These are phyloP conservation scores for Acromyrmex heyeri DNA, from an alignment of 1,140 invertebrate genomes.

Conservation along the genomic window DNA sequence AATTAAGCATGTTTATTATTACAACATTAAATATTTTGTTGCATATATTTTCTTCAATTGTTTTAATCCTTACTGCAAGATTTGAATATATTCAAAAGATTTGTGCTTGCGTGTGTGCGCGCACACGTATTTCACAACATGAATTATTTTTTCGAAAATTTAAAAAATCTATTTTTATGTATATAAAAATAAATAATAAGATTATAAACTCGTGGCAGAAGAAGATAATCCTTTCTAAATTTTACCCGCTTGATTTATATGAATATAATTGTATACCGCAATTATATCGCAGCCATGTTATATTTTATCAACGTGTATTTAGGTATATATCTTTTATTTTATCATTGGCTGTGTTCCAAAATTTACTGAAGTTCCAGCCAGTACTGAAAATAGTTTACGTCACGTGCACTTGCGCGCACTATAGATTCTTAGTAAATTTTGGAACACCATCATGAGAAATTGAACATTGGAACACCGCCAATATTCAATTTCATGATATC, in stretches of 20 bases:
- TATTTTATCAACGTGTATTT: not conserved
- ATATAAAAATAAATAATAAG: not conserved
- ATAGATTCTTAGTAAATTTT: too few species aligned
- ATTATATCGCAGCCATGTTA: not conserved
- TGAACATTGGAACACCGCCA: too few species aligned
- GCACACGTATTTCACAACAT: too few species aligned
- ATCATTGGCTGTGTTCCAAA: too few species aligned
- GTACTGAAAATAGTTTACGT: too few species aligned
- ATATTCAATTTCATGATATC: constrained; percentile 15
- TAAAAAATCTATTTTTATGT: not conserved
- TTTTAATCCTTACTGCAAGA: not conserved
- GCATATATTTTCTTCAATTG: not conserved
- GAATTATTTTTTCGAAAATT: not conserved
- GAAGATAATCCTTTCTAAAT: too few species aligned
- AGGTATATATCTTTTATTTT: too few species aligned
- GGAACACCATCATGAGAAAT: too few species aligned
- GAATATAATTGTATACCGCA: too few species aligned
- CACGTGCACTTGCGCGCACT: too few species aligned
- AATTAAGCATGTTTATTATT: constrained; percentile 2
- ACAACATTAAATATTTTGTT: constrained; percentile 1
- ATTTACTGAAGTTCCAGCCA: too few species aligned
- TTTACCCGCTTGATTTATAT: too few species aligned
- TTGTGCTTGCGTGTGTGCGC: not conserved
- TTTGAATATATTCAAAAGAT: constrained; percentile 7
- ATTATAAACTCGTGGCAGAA: not conserved